Evolutionary conservation across 2,113 vertebrate species (phyloP).

Genomic region (Hydropotes inermis): DNA sequence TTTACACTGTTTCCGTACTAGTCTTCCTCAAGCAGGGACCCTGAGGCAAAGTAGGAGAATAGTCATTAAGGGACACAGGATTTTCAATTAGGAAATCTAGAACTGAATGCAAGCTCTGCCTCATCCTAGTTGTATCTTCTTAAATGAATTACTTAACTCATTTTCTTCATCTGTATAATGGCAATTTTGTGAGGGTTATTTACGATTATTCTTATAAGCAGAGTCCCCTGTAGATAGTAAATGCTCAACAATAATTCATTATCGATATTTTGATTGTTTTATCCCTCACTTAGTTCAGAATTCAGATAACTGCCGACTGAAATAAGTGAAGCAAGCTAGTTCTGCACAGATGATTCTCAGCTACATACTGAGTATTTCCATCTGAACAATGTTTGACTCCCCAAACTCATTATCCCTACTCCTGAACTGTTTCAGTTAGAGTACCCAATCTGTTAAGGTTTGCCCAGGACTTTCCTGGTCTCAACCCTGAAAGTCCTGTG

Average conservation of each 20-base stretch:
- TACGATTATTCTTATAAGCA: background rate
- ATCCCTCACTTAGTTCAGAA: constrained; percentile 8
- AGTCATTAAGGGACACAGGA: background rate
- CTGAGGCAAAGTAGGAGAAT: background rate
- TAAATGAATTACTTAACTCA: constrained; percentile 40
- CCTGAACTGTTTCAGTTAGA: background rate
- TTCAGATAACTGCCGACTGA: background rate
- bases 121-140: background rate
- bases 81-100: background rate
- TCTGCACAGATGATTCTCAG: constrained; percentile 7
- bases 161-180: constrained; percentile 12
- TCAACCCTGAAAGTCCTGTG: background rate
- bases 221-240: background rate
- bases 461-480: background rate
- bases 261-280: constrained; percentile 17
- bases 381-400: background rate
- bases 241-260: background rate
- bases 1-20: background rate
- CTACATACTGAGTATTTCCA: background rate
- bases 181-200: constrained; percentile 28
- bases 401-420: constrained; percentile 11
- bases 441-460: constrained; percentile 1
- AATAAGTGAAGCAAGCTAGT: background rate
- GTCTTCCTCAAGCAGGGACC: background rate
- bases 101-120: background rate